Evolutionary conservation across 2,888 invertebrate species (phyloP).

Genomic region (Melitaea athalia): DNA sequence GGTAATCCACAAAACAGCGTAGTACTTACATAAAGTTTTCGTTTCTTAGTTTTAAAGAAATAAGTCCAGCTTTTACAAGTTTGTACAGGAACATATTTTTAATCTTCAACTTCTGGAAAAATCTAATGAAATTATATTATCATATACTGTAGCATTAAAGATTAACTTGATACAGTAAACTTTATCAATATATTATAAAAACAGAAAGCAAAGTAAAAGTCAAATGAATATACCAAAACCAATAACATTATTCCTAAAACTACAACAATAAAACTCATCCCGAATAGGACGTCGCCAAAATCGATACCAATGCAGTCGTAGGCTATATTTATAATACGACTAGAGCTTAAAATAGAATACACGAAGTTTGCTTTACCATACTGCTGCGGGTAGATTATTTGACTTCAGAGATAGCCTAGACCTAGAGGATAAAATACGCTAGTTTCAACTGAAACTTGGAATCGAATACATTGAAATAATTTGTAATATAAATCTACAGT

Average conservation of each 20-base stretch:
- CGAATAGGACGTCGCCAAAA: conserved; percentile 45
- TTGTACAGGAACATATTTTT: too few relatives aligned
- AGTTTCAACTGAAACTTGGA: not conserved
- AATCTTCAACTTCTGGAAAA: too few relatives aligned
- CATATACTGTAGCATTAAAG: too few relatives aligned
- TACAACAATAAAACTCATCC: conserved; percentile 5
- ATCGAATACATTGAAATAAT: not conserved
- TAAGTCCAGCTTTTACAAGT: too few relatives aligned
- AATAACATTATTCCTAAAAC: conserved; percentile 11
- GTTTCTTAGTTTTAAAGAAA: too few relatives aligned
- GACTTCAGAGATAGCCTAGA: not conserved
- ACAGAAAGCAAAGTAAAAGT: not conserved
- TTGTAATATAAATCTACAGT: not conserved
- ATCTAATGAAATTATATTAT: too few relatives aligned
- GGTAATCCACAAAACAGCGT: too few relatives aligned
- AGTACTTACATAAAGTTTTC: too few relatives aligned
- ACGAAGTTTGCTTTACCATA: conserved; percentile 24
- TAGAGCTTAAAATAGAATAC: conserved; percentile 42
- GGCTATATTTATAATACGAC: conserved; percentile 50
- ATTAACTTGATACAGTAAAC: too few relatives aligned
- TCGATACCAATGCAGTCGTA: conserved; percentile 47
- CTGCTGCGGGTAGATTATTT: conserved; percentile 11
- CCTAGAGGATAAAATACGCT: conserved; percentile 2
- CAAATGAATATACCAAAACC: not conserved
- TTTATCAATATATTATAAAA: too few relatives aligned